phyloP scores from a whole-genome alignment of 35 echinoderm and acorn worm genomes.

The Anneissia japonica region DNA sequence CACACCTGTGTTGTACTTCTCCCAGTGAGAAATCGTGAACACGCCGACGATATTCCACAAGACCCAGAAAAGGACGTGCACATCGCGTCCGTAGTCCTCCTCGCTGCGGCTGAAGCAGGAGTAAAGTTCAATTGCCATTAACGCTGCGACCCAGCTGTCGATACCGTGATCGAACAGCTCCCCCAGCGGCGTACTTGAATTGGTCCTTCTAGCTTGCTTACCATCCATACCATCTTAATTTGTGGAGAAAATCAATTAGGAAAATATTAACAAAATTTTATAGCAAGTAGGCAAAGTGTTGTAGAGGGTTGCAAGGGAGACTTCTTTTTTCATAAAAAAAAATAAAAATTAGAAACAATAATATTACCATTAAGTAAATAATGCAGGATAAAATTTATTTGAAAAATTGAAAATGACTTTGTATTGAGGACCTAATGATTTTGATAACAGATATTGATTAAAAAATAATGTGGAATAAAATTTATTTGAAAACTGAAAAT shows the following conservation, averaged over 20 bases:
- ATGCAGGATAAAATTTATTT: too few relatives aligned
- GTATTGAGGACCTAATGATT: too few relatives aligned
- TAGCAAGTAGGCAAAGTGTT: too few relatives aligned
- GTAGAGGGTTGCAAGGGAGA: too few relatives aligned
- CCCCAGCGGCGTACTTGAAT: conserved; percentile 84
- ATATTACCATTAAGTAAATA: too few relatives aligned
- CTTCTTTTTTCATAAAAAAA: too few relatives aligned
- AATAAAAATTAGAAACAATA: too few relatives aligned
- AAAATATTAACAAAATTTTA: too few relatives aligned
- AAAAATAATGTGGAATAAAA: too few relatives aligned
- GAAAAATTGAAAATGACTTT: too few relatives aligned
- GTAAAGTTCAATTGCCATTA: conserved; percentile 60
- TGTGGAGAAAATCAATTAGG: not conserved
- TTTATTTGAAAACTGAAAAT: too few relatives aligned
- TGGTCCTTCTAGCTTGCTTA: conserved; percentile 83
- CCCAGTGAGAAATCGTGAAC: conserved; percentile 84
- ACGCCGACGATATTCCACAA: conserved; percentile 52
- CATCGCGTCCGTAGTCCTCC: conserved; percentile 58
- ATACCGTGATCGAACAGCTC: conserved; percentile 95
- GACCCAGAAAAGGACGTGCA: conserved; percentile 50
- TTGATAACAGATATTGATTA: too few relatives aligned
- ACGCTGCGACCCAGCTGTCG: conserved; percentile 62
- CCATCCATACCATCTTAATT: conserved; percentile 91
- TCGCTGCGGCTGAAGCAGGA: conserved; percentile 63
- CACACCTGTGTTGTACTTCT: conserved; percentile 78